These are phyloP conservation scores for Pelusios castaneus DNA, from an alignment of 2,113 vertebrate species.

Conservation along the genomic window DNA sequence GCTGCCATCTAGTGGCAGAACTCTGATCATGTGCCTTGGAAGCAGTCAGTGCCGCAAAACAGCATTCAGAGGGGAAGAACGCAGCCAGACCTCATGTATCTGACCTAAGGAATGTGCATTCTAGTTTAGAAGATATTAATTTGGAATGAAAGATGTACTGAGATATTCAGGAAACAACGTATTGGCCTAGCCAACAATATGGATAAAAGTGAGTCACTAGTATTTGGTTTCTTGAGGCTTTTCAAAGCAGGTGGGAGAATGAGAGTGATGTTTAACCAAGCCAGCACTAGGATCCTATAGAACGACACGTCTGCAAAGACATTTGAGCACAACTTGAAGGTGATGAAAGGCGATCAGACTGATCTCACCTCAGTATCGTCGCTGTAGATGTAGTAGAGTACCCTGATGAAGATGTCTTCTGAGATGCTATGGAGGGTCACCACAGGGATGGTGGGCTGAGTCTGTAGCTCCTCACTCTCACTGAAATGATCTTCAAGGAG, in stretches of 20 bases:
- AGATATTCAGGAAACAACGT: background rate
- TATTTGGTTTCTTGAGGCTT: background rate
- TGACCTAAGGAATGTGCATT: background rate
- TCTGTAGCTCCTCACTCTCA: constrained; percentile 87
- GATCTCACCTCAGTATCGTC: constrained; percentile 89
- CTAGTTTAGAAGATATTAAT: background rate
- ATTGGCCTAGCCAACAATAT: background rate
- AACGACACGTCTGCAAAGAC: background rate
- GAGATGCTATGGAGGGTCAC: constrained; percentile 90
- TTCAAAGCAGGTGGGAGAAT: background rate
- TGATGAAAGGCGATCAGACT: background rate
- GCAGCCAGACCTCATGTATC: background rate
- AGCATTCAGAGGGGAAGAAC: background rate
- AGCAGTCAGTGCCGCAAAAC: background rate
- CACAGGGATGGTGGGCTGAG: constrained; percentile 87
- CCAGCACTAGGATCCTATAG: background rate
- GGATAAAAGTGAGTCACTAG: background rate
- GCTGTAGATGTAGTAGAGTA: constrained; percentile 95
- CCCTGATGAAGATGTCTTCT: constrained; percentile 87
- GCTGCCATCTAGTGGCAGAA: constrained; percentile 67
- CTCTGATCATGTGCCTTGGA: background rate
- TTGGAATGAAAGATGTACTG: background rate
- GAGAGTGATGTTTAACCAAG: background rate
- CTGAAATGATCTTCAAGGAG: constrained; percentile 94
- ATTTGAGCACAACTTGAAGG: background rate